These are phyloP conservation scores for Gastrophysa polygoni DNA, from an alignment of 2,888 invertebrate genomes.

Conservation along the genomic window DNA sequence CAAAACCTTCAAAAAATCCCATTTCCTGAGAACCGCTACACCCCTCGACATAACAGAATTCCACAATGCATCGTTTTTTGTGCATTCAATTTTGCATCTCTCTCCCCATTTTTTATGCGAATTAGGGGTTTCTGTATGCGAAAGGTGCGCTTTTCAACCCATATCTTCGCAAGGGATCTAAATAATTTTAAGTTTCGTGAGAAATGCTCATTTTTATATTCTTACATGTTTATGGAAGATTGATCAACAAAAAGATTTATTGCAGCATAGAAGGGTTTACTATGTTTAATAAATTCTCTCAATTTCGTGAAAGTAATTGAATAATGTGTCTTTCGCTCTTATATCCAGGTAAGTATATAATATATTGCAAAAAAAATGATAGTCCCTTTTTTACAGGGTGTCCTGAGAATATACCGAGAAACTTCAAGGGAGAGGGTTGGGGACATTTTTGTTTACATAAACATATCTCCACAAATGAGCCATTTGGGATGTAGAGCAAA, in stretches of 20 bases:
- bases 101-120: conserved; percentile 37
- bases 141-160: conserved; percentile 28
- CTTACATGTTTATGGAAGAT: conserved; percentile 27
- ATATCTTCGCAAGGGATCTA: conserved; percentile 30
- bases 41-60: conserved; percentile 26
- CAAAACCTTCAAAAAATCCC: conserved; percentile 40
- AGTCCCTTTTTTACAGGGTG: too few species aligned
- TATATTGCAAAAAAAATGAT: too few species aligned
- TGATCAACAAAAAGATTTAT: conserved; percentile 20
- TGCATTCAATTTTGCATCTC: conserved; percentile 38
- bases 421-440: too few species aligned
- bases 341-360: background rate
- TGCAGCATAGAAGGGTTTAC: conserved; percentile 1
- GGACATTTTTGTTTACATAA: too few species aligned
- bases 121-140: conserved; percentile 28
- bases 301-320: conserved; percentile 4
- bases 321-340: background rate
- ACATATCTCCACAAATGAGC: too few species aligned
- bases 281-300: background rate
- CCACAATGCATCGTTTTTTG: conserved; percentile 33
- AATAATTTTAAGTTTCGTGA: conserved; percentile 34
- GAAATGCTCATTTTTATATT: conserved; percentile 26
- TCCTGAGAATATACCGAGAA: too few species aligned
- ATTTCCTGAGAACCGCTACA: conserved; percentile 44
- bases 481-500: too few species aligned